Conservation (phyloP, 2,797 vertebrate genomes). For the Anisognathus igniventris region DNA sequence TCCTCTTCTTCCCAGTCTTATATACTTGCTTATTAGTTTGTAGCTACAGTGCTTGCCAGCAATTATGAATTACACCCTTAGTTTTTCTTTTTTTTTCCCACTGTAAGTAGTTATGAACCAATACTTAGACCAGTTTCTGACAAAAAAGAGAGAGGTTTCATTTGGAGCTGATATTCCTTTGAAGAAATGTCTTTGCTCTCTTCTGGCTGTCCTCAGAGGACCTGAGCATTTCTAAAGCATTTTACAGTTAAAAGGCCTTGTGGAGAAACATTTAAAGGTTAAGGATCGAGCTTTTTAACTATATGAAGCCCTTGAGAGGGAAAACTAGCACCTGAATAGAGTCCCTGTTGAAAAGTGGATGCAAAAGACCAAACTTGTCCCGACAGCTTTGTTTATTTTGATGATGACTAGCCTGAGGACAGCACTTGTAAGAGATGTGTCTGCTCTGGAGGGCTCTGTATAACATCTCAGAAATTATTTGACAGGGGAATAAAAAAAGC, state of each 20-base stretch:
- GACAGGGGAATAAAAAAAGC: not conserved
- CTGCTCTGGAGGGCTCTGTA: not conserved
- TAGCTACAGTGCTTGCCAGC: not conserved
- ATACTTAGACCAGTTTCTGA: not conserved
- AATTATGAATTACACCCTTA: not conserved
- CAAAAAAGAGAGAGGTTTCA: not conserved
- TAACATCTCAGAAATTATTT: not conserved
- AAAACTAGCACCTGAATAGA: not conserved
- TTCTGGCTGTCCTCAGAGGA: not conserved
- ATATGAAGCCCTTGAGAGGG: not conserved
- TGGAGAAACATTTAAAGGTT: not conserved
- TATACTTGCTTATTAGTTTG: not conserved
- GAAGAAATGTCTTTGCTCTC: not conserved
- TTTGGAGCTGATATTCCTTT: not conserved
- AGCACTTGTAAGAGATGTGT: not conserved
- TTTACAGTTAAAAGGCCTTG: not conserved
- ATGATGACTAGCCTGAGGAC: not conserved
- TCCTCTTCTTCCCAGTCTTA: not conserved
- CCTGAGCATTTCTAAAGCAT: not conserved
- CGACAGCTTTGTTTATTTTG: not conserved
- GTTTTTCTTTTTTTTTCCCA: not conserved
- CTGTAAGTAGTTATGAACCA: not conserved
- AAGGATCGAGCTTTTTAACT: not conserved
- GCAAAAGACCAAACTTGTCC: not conserved
- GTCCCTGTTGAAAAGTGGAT: not conserved